Evolutionary conservation across 1,140 invertebrate species (phyloP).

Genomic region (Diachasmimorpha longicaudata): DNA sequence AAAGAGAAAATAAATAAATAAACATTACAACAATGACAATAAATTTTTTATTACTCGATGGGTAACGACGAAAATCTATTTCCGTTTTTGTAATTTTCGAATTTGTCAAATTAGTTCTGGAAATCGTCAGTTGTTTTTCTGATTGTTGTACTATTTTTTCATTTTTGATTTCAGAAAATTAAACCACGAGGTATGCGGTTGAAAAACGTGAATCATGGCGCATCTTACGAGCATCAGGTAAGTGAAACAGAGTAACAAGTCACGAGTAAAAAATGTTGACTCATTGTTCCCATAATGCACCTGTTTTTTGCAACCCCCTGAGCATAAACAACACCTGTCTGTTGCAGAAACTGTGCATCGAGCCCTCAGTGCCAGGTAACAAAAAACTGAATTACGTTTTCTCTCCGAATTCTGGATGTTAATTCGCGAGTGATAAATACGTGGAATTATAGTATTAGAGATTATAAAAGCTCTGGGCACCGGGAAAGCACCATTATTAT

Average conservation of each 20-base stretch:
- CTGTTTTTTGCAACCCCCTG: slow-evolving; percentile 29
- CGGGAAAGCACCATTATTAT: not conserved
- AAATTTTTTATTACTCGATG: too few species aligned
- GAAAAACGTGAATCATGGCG: slow-evolving; percentile 40
- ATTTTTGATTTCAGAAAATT: slow-evolving; percentile 25
- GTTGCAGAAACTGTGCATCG: slow-evolving; percentile 46
- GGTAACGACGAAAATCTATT: too few species aligned
- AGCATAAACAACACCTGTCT: slow-evolving; percentile 36
- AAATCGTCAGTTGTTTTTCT: too few species aligned
- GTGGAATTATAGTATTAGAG: slow-evolving; percentile 10
- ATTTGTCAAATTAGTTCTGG: too few species aligned
- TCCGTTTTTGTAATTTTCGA: too few species aligned
- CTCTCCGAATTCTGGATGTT: not conserved
- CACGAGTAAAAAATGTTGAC: not conserved
- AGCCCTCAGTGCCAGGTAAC: slow-evolving; percentile 39
- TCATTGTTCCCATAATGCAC: not conserved
- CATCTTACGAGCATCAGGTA: slow-evolving; percentile 31
- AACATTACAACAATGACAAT: too few species aligned
- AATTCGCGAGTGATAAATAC: not conserved
- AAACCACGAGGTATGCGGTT: slow-evolving; percentile 36
- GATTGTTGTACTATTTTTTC: not conserved
- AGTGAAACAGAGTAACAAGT: slow-evolving; percentile 16
- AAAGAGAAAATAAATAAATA: too few species aligned
- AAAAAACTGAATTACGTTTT: not conserved
- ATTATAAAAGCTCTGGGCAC: not conserved